Evolutionary conservation across 2,797 vertebrate genomes (phyloP).

Genomic region (Rhynchotus rufescens): DNA sequence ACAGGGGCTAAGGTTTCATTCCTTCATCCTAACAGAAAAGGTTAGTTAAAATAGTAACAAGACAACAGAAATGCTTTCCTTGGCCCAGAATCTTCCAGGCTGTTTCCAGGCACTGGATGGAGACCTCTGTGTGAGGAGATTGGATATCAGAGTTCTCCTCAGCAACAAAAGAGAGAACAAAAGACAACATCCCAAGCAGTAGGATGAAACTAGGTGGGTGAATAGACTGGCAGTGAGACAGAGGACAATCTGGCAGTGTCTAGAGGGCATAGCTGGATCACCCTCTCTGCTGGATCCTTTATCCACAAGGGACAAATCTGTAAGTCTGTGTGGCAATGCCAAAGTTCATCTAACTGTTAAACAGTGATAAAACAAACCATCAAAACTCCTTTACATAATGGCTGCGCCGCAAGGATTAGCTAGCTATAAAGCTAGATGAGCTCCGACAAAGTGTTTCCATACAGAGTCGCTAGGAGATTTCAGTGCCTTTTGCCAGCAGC

Average conservation of each 20-base stretch:
- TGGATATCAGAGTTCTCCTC: background rate
- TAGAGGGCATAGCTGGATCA: background rate
- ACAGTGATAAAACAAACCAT: background rate
- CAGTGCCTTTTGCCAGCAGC: constrained; percentile 15
- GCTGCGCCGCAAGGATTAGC: constrained; percentile 1
- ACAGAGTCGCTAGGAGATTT: background rate
- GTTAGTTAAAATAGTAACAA: background rate
- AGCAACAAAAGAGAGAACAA: background rate
- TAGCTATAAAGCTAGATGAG: background rate
- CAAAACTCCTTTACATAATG: background rate
- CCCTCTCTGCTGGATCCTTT: background rate
- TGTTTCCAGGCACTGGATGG: background rate
- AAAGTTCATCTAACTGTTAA: background rate
- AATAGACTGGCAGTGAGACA: too few species aligned
- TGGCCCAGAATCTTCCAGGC: background rate
- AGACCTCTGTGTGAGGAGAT: background rate
- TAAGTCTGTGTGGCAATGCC: background rate
- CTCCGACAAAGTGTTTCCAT: constrained; percentile 6
- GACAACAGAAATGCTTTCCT: background rate
- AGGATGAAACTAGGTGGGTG: background rate
- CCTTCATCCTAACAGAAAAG: background rate
- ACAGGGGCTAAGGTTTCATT: background rate
- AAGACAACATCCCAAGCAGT: background rate
- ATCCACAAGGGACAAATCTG: background rate
- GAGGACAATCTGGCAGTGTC: background rate